Percentiles rank a stretch among this genome's conserved stretches.
These are phyloP conservation scores for Phaethornis superciliosus DNA, from an alignment of 2,113 vertebrate species.

Conservation along the genomic window DNA sequence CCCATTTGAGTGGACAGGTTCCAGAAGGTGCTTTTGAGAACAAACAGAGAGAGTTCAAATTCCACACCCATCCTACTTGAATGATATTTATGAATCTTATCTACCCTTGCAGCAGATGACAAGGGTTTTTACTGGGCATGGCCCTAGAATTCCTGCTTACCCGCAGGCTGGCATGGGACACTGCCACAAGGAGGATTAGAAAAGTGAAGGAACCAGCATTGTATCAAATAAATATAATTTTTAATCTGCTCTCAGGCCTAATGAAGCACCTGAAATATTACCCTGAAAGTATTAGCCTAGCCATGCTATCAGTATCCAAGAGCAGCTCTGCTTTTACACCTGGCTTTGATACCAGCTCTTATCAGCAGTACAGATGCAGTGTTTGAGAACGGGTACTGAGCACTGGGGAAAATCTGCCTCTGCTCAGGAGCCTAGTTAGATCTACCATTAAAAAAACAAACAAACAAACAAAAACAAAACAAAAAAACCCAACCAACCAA, in stretches of 20 bases:
- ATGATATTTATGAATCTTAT: not conserved
- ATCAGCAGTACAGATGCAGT: not conserved
- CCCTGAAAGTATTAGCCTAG: not conserved
- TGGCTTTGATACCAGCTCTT: not conserved
- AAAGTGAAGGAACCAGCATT: not conserved
- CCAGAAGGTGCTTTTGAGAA: not conserved
- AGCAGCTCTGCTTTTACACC: not conserved
- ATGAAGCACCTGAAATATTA: not conserved
- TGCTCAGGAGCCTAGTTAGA: not conserved
- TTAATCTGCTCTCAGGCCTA: not conserved
- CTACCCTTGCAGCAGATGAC: not conserved
- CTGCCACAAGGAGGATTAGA: not conserved
- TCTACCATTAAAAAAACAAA: not conserved
- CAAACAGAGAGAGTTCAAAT: not conserved
- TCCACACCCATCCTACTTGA: not conserved
- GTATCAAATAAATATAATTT: not conserved
- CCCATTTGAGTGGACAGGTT: not conserved
- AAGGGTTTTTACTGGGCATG: not conserved
- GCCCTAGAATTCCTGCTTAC: not conserved
- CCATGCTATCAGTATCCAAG: not conserved
- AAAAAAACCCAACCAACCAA: too few relatives aligned
- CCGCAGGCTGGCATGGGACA: accelerated
- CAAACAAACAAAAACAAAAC: not conserved
- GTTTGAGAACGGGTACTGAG: not conserved
- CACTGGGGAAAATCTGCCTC: not conserved